Conservation (phyloP, 2,797 vertebrate genomes). For the Aythya fuligula region DNA sequence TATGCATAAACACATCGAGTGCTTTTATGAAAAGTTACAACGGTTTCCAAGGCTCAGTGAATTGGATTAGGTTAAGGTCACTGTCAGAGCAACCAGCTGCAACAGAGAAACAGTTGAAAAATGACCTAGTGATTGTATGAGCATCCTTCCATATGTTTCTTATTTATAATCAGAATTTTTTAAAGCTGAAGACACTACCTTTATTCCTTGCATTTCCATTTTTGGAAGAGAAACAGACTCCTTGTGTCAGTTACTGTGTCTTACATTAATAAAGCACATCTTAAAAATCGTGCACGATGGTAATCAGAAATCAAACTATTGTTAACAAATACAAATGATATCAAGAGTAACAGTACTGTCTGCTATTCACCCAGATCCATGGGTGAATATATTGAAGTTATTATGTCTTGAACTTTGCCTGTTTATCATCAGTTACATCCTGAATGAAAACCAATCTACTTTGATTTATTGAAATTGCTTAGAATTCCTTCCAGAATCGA, state of each 20-base stretch:
- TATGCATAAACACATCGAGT: neutral
- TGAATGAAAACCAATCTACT: neutral
- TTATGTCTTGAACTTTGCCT: neutral
- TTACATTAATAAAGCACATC: neutral
- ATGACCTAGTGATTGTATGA: neutral
- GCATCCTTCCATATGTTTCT: slow-evolving; percentile 38
- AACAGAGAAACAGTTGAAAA: slow-evolving; percentile 40
- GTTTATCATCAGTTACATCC: neutral
- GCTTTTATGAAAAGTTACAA: neutral
- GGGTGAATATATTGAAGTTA: neutral
- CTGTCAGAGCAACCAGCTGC: slow-evolving; percentile 27
- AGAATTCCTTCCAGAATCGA: neutral
- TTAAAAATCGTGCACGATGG: neutral
- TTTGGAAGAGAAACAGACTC: neutral
- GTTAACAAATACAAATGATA: neutral
- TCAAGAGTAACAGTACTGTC: neutral
- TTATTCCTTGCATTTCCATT: slow-evolving; percentile 10
- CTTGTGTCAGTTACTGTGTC: neutral
- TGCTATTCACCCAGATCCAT: neutral
- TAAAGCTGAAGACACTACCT: slow-evolving; percentile 20
- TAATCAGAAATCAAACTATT: neutral
- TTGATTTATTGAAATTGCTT: neutral
- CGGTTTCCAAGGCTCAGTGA: neutral
- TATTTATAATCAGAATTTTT: slow-evolving; percentile 32
- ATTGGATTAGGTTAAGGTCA: slow-evolving; percentile 29